phyloP scores from a whole-genome alignment of 2,888 invertebrate species.

The Trachelus tabidus region DNA sequence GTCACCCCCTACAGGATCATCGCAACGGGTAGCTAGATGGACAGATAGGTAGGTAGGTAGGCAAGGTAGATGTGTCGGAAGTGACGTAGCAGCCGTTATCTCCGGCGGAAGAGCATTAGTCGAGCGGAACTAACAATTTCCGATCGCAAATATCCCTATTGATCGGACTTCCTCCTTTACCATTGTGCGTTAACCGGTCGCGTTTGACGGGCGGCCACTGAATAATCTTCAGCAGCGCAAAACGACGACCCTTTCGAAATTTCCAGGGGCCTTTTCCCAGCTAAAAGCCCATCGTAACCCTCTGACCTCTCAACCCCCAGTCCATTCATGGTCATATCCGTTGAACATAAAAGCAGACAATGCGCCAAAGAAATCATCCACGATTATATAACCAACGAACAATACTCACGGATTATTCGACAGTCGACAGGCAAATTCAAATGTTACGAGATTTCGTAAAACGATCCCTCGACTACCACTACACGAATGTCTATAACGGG shows the following conservation, averaged over 20 bases:
- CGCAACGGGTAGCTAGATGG: not conserved
- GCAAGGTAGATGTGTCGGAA: constrained; percentile 25
- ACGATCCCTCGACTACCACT: not conserved
- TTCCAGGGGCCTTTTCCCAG: not conserved
- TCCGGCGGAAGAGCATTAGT: constrained; percentile 58
- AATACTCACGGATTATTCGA: not conserved
- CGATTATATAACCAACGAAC: not conserved
- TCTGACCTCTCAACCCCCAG: not conserved
- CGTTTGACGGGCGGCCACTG: constrained; percentile 27
- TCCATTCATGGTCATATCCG: not conserved
- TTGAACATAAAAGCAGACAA: not conserved
- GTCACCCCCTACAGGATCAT: not conserved
- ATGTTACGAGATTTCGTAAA: not conserved
- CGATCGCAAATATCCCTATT: constrained; percentile 57
- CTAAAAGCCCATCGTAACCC: not conserved
- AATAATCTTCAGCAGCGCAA: constrained; percentile 23
- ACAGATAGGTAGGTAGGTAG: not conserved
- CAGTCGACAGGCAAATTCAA: not conserved
- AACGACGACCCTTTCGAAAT: not conserved
- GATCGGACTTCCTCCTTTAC: constrained; percentile 56
- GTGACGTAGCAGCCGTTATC: constrained; percentile 43
- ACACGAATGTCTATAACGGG: not conserved
- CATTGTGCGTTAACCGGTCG: constrained; percentile 26
- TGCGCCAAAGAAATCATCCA: not conserved
- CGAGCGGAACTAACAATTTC: constrained; percentile 61